Evolutionary conservation across 2,888 invertebrate species (phyloP).

Genomic region (Cybosia mesomella): DNA sequence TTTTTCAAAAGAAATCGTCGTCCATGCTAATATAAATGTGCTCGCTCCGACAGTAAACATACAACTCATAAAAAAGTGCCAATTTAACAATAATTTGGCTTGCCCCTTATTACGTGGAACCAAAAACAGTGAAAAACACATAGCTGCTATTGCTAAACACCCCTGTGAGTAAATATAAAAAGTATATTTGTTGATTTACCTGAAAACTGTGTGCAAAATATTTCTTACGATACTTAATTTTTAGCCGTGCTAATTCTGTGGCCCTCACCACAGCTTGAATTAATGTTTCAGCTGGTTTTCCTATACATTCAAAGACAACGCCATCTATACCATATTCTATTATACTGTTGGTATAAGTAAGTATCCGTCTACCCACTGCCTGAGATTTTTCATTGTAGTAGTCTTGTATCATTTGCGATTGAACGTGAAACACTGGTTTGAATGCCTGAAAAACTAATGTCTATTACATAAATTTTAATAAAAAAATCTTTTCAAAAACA

Average conservation of each 20-base stretch:
- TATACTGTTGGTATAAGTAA: conserved; percentile 2
- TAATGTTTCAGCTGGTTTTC: conserved; percentile 32
- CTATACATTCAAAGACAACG: conserved; percentile 33
- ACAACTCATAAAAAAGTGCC: too few relatives aligned
- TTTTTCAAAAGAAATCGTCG: too few relatives aligned
- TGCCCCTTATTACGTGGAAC: too few relatives aligned
- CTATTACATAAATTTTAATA: neutral
- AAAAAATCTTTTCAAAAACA: neutral
- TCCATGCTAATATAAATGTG: too few relatives aligned
- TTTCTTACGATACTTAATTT: conserved; percentile 30
- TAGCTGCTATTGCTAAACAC: too few relatives aligned
- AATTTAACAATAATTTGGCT: too few relatives aligned
- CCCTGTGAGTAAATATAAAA: too few relatives aligned
- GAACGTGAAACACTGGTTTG: conserved; percentile 51
- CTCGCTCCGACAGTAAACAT: too few relatives aligned
- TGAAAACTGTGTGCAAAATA: conserved; percentile 45
- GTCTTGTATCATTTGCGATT: conserved; percentile 40
- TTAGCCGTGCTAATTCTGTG: conserved; percentile 39
- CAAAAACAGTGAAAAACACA: too few relatives aligned
- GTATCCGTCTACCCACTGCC: conserved; percentile 7
- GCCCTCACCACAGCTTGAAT: conserved; percentile 50
- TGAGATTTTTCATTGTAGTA: conserved; percentile 31
- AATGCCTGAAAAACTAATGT: conserved; percentile 42
- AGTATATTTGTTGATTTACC: conserved; percentile 27
- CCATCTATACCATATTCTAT: conserved; percentile 43